These are phyloP conservation scores for Catharus fuscescens DNA, from an alignment of 2,113 vertebrate genomes.

Conservation along the genomic window DNA sequence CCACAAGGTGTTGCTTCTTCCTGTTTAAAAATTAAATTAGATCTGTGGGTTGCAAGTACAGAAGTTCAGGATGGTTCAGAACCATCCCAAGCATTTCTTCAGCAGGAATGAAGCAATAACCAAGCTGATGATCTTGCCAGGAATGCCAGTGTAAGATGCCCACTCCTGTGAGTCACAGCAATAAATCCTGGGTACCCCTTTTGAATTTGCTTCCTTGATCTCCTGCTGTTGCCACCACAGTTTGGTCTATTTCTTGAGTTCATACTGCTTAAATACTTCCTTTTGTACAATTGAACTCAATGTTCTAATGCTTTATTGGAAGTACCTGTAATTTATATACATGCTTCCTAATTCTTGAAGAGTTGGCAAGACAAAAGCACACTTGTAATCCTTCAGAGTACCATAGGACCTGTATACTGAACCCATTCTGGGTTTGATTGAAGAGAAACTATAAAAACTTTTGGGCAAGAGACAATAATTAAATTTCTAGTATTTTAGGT, in stretches of 20 bases:
- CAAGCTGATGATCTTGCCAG: neutral
- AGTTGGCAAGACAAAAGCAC: neutral
- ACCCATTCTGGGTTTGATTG: conserved; percentile 6
- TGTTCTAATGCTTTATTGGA: neutral
- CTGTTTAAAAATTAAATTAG: neutral
- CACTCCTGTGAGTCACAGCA: neutral
- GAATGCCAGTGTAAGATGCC: neutral
- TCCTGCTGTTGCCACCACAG: neutral
- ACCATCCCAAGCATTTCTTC: neutral
- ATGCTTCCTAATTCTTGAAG: conserved; percentile 3
- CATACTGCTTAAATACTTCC: neutral
- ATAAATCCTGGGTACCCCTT: neutral
- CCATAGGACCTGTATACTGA: neutral
- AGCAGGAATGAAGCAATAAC: neutral
- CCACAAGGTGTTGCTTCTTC: neutral
- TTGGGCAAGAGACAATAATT: neutral
- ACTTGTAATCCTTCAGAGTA: neutral
- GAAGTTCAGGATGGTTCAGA: neutral
- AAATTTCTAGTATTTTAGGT: neutral
- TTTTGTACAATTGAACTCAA: neutral
- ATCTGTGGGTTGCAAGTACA: neutral
- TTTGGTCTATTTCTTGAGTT: neutral
- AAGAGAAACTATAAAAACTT: conserved; percentile 11
- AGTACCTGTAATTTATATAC: neutral
- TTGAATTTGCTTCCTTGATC: neutral